These are phyloP conservation scores for Cnemophilus loriae DNA, from an alignment of 2,113 vertebrate genomes.

Conservation along the genomic window DNA sequence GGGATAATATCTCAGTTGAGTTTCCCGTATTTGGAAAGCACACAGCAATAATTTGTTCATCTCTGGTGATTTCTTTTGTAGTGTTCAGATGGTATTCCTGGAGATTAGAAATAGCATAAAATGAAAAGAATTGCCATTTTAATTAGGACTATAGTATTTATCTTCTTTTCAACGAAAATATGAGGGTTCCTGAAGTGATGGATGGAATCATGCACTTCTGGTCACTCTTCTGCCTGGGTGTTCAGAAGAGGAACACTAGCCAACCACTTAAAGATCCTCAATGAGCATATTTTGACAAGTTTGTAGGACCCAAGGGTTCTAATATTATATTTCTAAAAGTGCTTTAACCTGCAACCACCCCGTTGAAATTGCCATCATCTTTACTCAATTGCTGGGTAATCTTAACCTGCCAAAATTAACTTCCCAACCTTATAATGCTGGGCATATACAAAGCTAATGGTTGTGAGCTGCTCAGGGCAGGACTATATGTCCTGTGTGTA, in stretches of 20 bases:
- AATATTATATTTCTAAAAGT: background rate
- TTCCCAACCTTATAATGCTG: background rate
- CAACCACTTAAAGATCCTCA: background rate
- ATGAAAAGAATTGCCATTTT: constrained; percentile 24
- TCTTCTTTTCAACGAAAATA: background rate
- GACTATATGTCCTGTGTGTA: background rate
- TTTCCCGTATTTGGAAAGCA: background rate
- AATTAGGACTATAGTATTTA: background rate
- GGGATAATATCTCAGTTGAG: background rate
- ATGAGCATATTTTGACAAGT: background rate
- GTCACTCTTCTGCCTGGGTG: background rate
- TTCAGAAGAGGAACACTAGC: background rate
- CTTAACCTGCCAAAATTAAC: background rate
- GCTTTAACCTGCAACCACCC: background rate
- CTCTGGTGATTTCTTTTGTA: constrained; percentile 30
- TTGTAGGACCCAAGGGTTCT: background rate
- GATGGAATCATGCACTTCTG: background rate
- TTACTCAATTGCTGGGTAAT: background rate
- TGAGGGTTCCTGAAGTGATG: background rate
- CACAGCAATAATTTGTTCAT: background rate
- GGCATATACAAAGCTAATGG: background rate
- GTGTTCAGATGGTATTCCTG: background rate
- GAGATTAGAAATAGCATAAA: constrained; percentile 46
- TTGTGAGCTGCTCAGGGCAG: background rate
- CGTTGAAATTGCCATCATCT: background rate